Evolutionary conservation across 2,113 vertebrate genomes (phyloP), one percentile per base, ranked within the genome.

Genomic region (Plecturocebus donacophilus): DNA sequence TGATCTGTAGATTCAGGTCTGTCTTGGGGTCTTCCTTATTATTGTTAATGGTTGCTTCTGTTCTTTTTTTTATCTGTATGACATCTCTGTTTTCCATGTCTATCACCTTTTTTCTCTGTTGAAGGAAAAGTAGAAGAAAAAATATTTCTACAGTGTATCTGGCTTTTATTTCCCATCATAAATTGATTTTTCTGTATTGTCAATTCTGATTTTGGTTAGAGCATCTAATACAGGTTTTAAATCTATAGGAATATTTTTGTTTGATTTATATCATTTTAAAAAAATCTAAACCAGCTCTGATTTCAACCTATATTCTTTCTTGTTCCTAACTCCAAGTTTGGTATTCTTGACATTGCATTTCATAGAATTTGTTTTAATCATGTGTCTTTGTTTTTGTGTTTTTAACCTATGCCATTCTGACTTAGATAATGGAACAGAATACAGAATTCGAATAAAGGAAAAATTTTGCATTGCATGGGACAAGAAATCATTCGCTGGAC

Each of bases 401-500:
- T 8, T 64, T 64, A 64, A 64, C n/a, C 25, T 90, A 12, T 56
- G 71, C 23, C 54, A 49, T 97, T 82, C 64, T 54, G 40, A 89
- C 68, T 68, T 95, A 98, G 98, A 70, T 87, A 71, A 81, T 66
- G n/a, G 23, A 96, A 64, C 23, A 56, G 75, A 71, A 52, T 98
- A 98, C 76, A 97, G 86, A 92, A 85, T 25, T 49, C 73, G 38
- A 56, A 70, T 98, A 25, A 45, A 75, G 45, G 56, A 93, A 83
- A 95, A 71, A 0, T 97, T 96, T 88, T 17, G 35, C 64, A 7
- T 47, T 23, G 16, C 66, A 0, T 80, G 82, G 81, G 87, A 97
- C 54, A 90, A 56, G 8, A 96, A 86, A 0, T 19, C 45, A 77
- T 73, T 61, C 11, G 3, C 96, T 35, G 84, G 95, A 6, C 56